Evolutionary conservation across 2,113 vertebrate species (phyloP).

Genomic region (Elgaria multicarinata): DNA sequence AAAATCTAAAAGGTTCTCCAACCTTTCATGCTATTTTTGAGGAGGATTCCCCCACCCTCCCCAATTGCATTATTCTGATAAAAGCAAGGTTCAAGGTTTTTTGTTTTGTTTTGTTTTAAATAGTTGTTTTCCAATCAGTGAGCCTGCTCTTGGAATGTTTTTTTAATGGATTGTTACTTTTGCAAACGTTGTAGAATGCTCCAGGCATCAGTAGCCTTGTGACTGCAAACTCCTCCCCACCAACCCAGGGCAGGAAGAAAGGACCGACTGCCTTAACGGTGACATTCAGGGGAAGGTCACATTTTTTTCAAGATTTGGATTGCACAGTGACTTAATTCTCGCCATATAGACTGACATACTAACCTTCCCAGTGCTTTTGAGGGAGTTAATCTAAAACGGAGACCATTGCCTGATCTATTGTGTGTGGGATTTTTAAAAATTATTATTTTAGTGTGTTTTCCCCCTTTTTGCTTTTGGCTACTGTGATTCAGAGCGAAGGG

Average conservation of each 20-base stretch:
- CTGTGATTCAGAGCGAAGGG: constrained; percentile 41
- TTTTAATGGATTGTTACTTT: background rate
- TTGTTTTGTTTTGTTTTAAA: background rate
- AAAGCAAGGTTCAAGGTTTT: background rate
- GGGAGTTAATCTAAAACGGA: background rate
- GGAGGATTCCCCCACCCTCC: too few species aligned
- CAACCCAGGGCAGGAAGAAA: constrained; percentile 25
- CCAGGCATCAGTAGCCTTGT: background rate
- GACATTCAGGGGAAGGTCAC: constrained; percentile 64
- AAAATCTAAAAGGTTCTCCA: background rate
- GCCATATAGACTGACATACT: background rate
- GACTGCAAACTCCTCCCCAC: constrained; percentile 14
- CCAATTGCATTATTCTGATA: background rate
- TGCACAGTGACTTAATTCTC: constrained; percentile 42
- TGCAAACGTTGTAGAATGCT: background rate
- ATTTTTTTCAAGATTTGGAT: constrained; percentile 43
- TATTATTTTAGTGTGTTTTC: background rate
- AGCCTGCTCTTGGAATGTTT: too few species aligned
- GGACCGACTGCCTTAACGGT: background rate
- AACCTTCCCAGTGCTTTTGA: background rate
- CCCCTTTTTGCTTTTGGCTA: background rate
- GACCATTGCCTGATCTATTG: background rate
- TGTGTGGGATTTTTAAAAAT: background rate
- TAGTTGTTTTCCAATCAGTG: background rate
- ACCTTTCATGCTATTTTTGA: background rate